A percentile compares a stretch with the other conserved stretches of the same genome.
phyloP scores from a whole-genome alignment of 2,797 vertebrate genomes.

The Euthynnus affinis region DNA sequence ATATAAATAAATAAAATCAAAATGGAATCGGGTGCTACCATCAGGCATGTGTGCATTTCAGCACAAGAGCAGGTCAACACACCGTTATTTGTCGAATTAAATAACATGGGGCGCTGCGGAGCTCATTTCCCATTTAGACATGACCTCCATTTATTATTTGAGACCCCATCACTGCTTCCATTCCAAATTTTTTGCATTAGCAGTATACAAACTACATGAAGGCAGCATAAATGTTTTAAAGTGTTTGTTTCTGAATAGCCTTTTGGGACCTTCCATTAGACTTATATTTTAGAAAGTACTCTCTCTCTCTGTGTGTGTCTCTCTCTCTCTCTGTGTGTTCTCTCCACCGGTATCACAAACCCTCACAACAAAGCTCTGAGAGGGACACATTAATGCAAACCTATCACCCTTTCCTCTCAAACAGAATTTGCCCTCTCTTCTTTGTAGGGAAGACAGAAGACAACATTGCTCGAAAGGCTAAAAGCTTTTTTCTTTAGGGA shows the following conservation, averaged over 20 bases:
- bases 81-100: slow-evolving; percentile 8
- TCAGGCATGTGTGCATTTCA: background rate
- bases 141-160: slow-evolving; percentile 13
- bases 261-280: slow-evolving; percentile 37
- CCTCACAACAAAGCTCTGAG: slow-evolving; percentile 14
- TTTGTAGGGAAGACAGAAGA: slow-evolving; percentile 1
- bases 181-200: background rate
- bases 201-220: background rate
- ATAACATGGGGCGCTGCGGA: background rate
- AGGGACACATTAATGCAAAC: slow-evolving; percentile 43
- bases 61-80: background rate
- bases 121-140: background rate
- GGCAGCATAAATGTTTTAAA: slow-evolving; percentile 8
- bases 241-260: slow-evolving; percentile 8
- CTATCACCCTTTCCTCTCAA: slow-evolving; percentile 1
- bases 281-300: slow-evolving; percentile 38
- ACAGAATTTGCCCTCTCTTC: slow-evolving; percentile 15
- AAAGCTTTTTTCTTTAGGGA: slow-evolving; percentile 32
- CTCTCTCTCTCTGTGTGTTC: background rate
- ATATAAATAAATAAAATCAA: background rate
- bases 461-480: slow-evolving; percentile 5
- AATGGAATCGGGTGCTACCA: background rate
- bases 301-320: background rate
- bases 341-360: slow-evolving; percentile 17
- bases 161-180: background rate